Conservation (phyloP, 2,797 vertebrate species). For the Gobio occitaniae region DNA sequence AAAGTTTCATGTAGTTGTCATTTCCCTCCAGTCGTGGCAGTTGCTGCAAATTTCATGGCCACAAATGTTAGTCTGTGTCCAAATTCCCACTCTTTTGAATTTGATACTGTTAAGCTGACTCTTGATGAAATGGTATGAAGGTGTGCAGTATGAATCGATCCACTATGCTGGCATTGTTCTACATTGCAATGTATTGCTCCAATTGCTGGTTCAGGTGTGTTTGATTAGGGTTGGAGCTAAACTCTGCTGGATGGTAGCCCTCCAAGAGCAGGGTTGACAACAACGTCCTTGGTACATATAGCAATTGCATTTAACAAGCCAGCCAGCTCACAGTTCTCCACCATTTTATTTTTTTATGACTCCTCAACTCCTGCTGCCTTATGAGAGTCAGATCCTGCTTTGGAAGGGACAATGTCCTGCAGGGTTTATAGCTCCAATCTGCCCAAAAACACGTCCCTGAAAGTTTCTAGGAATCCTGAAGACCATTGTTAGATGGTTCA, state of each 20-base stretch:
- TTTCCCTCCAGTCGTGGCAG: not conserved
- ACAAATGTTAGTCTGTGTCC: not conserved
- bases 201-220: not conserved
- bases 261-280: not conserved
- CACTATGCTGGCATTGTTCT: not conserved
- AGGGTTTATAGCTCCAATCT: not conserved
- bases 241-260: not conserved
- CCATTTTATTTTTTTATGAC: not conserved
- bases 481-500: not conserved
- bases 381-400: not conserved
- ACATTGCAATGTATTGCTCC: not conserved
- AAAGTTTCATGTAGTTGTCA: not conserved
- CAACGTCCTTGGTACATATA: not conserved
- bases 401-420: not conserved
- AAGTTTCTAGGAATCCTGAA: not conserved
- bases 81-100: not conserved
- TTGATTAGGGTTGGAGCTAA: not conserved
- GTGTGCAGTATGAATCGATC: not conserved
- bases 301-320: not conserved
- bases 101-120: not conserved
- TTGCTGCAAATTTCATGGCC: not conserved
- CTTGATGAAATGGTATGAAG: not conserved
- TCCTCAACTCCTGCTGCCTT: not conserved
- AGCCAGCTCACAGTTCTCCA: not conserved
- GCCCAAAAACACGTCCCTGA: not conserved